Conservation (phyloP, 2,113 vertebrate genomes). For the Sebastes fasciatus region DNA sequence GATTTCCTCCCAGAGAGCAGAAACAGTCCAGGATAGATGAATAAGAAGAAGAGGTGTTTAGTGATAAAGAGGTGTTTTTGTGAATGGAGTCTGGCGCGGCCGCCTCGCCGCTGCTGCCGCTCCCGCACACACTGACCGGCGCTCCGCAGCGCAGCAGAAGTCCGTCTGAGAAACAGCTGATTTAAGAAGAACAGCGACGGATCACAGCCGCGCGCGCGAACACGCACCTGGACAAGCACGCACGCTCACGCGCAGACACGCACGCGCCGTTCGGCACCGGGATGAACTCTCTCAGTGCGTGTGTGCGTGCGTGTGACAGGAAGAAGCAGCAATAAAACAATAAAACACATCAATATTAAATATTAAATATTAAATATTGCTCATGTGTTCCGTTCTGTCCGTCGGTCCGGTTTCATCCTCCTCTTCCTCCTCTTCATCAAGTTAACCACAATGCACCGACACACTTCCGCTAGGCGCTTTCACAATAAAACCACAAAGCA, state of each 20-base stretch:
- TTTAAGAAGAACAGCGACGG: not conserved
- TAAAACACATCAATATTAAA: no score
- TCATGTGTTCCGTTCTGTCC: slow-evolving; percentile 1
- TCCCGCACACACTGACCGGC: no score
- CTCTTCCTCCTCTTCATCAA: slow-evolving; percentile 33
- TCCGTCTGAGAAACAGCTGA: no score
- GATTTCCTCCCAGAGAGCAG: not conserved
- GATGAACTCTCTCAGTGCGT: slow-evolving; percentile 27
- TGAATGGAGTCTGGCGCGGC: not conserved
- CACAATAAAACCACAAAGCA: slow-evolving; percentile 39
- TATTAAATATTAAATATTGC: no score
- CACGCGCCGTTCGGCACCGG: slow-evolving; percentile 31
- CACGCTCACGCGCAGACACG: not conserved
- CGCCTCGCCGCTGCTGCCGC: not conserved
- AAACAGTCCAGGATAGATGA: not conserved
- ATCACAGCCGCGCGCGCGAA: not conserved
- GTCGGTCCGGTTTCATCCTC: slow-evolving; percentile 21
- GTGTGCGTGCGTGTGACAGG: slow-evolving; percentile 10
- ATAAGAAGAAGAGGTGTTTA: not conserved
- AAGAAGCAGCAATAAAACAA: no score
- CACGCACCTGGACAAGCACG: slow-evolving; percentile 15
- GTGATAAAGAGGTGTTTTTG: not conserved
- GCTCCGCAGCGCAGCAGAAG: no score
- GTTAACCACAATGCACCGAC: no score
- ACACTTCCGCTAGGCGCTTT: slow-evolving; percentile 18